phyloP scores from a whole-genome alignment of 1,140 invertebrate genomes.

The Chironomus striatipennis region DNA sequence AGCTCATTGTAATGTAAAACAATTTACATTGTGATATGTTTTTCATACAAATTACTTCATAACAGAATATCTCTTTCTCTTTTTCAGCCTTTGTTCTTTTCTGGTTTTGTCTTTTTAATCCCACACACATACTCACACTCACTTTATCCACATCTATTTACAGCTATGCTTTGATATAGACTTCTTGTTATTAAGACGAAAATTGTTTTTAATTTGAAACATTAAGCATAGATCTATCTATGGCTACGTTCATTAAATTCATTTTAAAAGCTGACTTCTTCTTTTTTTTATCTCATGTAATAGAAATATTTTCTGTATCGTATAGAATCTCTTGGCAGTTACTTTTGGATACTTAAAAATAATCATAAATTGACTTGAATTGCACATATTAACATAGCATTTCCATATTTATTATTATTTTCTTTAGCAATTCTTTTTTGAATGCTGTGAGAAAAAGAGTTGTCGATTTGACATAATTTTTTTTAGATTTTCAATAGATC shows the following conservation, averaged over 20 bases:
- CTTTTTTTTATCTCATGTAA: background rate
- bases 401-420: background rate
- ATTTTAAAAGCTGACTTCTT: background rate
- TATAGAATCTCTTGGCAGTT: too few relatives aligned
- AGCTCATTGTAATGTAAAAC: background rate
- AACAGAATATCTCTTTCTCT: background rate
- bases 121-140: too few relatives aligned
- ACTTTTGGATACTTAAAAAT: background rate
- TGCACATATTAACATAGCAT: background rate
- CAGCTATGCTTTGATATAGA: too few relatives aligned
- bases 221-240: background rate
- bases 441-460: too few relatives aligned
- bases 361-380: background rate
- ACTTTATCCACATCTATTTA: too few relatives aligned
- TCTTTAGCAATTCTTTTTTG: too few relatives aligned
- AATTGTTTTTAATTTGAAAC: background rate
- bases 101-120: background rate
- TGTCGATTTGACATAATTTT: too few relatives aligned
- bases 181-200: too few relatives aligned
- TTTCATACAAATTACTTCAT: slow-evolving; percentile 3
- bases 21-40: background rate
- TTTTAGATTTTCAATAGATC: too few relatives aligned
- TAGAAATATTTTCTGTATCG: too few relatives aligned
- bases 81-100: background rate
- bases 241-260: background rate